Percentiles rank a stretch among this genome's conserved stretches.
phyloP scores from a whole-genome alignment of 2,113 vertebrate genomes.

The Probosciger aterrimus region DNA sequence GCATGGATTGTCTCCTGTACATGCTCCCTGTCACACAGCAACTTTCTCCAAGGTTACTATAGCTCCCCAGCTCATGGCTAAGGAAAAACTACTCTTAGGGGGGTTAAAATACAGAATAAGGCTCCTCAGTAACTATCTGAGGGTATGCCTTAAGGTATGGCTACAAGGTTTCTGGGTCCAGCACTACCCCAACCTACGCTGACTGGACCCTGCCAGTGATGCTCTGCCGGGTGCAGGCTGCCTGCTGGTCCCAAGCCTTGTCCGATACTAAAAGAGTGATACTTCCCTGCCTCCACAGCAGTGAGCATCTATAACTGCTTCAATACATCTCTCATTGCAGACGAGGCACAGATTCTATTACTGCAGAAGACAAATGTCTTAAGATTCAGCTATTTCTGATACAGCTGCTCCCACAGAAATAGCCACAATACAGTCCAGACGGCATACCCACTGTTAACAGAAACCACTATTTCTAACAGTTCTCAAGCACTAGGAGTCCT shows the following conservation, averaged over 20 bases:
- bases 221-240: not conserved
- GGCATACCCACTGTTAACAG: not conserved
- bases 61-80: not conserved
- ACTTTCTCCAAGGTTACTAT: not conserved
- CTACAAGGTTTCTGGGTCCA: not conserved
- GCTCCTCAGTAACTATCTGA: not conserved
- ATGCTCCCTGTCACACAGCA: accelerated
- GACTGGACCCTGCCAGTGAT: not conserved
- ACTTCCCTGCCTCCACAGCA: accelerated
- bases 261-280: no score
- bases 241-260: not conserved
- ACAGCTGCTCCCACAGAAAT: not conserved
- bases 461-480: not conserved
- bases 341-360: not conserved
- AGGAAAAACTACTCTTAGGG: not conserved
- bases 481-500: not conserved
- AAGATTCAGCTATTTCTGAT: not conserved
- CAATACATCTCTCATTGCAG: accelerated
- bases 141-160: not conserved
- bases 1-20: not conserved
- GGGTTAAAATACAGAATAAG: not conserved
- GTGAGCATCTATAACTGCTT: not conserved
- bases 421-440: not conserved
- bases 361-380: not conserved
- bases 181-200: not conserved